A percentile compares a stretch with the other conserved stretches of the same genome.
These are phyloP conservation scores for Aspidoscelis tigris DNA, from an alignment of 2,113 vertebrate species.

Conservation along the genomic window DNA sequence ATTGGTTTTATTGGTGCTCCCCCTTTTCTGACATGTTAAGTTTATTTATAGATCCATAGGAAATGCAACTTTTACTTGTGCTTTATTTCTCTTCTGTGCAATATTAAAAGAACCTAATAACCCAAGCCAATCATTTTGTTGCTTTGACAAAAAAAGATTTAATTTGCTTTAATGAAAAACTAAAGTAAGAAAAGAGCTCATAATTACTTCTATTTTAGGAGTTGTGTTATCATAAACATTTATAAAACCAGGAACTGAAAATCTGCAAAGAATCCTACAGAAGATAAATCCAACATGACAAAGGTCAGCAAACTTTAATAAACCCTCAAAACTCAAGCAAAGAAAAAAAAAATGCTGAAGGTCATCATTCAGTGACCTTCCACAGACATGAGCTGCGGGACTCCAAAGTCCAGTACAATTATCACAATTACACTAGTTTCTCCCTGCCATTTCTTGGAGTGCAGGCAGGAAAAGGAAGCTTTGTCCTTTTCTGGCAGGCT, in stretches of 20 bases:
- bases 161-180: conserved; percentile 59
- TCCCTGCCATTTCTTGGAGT: neutral
- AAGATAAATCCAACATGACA: conserved; percentile 52
- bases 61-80: conserved; percentile 53
- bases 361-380: too few species aligned
- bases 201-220: conserved; percentile 65
- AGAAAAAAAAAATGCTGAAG: neutral
- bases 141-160: conserved; percentile 52
- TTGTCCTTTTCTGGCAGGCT: neutral
- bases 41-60: conserved; percentile 63
- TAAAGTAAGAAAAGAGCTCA: neutral
- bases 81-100: conserved; percentile 66
- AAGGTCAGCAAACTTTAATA: conserved; percentile 58
- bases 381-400: too few species aligned
- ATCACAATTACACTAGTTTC: too few species aligned
- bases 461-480: neutral
- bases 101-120: conserved; percentile 65
- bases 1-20: conserved; percentile 61
- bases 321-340: conserved; percentile 43
- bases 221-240: conserved; percentile 53
- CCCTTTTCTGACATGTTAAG: conserved; percentile 51
- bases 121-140: conserved; percentile 57
- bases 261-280: conserved; percentile 49
- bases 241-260: conserved; percentile 56
- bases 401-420: too few species aligned